phyloP scores from a whole-genome alignment of 2,113 vertebrate species.

The Toxotes chatareus region DNA sequence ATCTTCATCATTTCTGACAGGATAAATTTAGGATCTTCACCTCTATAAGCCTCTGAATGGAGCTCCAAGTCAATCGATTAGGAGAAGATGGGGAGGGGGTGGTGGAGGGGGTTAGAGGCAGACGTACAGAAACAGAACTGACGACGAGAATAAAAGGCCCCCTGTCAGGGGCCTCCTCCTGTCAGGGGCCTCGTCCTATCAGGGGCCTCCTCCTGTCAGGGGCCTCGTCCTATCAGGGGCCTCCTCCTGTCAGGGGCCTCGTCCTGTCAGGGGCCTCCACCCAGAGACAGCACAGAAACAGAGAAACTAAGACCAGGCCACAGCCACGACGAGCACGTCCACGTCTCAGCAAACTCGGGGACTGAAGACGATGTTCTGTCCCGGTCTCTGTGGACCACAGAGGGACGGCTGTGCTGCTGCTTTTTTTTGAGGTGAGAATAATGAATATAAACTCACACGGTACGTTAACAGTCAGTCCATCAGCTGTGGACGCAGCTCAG shows the following conservation, averaged over 20 bases:
- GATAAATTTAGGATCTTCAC: constrained; percentile 60
- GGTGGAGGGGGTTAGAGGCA: not conserved
- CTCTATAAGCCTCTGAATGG: constrained; percentile 33
- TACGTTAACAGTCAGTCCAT: not conserved
- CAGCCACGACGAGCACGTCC: no score
- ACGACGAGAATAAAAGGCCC: constrained; percentile 20
- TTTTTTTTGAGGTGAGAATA: not conserved
- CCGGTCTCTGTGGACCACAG: not conserved
- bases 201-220: no score
- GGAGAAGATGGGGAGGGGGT: not conserved
- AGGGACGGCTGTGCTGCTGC: constrained; percentile 18
- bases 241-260: no score
- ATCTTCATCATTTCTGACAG: constrained; percentile 63
- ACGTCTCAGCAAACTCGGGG: not conserved
- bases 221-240: no score
- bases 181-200: no score
- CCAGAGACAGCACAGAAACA: no score
- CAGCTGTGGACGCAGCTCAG: not conserved
- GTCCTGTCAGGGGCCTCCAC: no score
- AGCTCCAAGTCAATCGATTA: not conserved
- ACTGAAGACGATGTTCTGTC: not conserved
- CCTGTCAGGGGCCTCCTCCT: no score
- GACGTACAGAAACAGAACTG: constrained; percentile 5
- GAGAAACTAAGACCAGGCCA: constrained; percentile 17
- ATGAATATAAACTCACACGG: not conserved